Evolutionary conservation across 2,797 vertebrate species (phyloP).

Genomic region (Anisognathus igniventris): DNA sequence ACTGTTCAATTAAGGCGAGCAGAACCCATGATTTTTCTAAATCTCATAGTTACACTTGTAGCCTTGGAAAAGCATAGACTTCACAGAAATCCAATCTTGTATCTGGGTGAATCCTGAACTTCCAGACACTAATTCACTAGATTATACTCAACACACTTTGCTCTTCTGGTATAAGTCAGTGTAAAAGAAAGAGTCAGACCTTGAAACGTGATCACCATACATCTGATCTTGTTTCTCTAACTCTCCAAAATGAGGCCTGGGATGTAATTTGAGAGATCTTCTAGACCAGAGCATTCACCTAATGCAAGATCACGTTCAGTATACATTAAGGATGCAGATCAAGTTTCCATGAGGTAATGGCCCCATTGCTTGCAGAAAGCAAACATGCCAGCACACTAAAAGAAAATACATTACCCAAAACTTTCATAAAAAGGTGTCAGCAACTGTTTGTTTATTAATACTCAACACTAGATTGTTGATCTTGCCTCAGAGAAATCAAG

Average conservation of each 20-base stretch:
- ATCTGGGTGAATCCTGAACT: not conserved
- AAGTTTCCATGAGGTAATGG: not conserved
- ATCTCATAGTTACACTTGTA: not conserved
- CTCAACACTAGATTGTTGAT: not conserved
- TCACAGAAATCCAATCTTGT: not conserved
- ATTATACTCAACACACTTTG: not conserved
- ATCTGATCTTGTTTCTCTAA: not conserved
- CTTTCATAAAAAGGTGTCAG: not conserved
- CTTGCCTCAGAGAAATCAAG: not conserved
- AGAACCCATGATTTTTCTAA: not conserved
- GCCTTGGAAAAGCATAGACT: not conserved
- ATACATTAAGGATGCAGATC: not conserved
- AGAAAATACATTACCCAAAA: not conserved
- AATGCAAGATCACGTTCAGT: not conserved
- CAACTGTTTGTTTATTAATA: not conserved
- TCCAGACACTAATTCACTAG: not conserved
- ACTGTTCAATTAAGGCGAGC: not conserved
- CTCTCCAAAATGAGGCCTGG: not conserved
- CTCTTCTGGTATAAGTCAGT: not conserved
- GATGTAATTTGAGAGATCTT: not conserved
- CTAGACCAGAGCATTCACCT: not conserved
- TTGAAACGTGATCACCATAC: not conserved
- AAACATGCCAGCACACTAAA: not conserved
- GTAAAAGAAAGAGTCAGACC: not conserved
- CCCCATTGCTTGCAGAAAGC: not conserved